Evolutionary conservation across 2,797 vertebrate genomes (phyloP).

Genomic region (Orestias chungarensis): DNA sequence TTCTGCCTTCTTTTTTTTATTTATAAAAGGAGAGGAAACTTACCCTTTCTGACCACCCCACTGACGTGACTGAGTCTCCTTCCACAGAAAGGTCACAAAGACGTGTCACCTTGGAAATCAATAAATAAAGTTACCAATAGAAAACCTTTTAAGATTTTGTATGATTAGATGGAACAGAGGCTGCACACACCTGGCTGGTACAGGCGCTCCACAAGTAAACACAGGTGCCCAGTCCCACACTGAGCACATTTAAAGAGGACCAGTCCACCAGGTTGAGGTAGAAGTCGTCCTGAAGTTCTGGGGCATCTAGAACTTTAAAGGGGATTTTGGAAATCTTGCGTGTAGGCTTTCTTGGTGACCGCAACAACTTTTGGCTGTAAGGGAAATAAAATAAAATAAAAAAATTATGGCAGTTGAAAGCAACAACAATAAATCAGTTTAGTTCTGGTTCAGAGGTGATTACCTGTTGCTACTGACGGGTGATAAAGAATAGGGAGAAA

Average conservation of each 20-base stretch:
- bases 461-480: conserved; percentile 99
- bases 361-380: conserved; percentile 91
- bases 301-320: conserved; percentile 97
- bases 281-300: conserved; percentile 97
- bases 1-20: neutral
- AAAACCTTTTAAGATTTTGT: neutral
- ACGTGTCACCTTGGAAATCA: conserved; percentile 88
- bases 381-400: neutral
- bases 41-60: conserved; percentile 98
- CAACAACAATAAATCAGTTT: neutral
- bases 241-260: conserved; percentile 97
- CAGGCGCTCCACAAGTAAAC: conserved; percentile 99
- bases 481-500: conserved; percentile 96
- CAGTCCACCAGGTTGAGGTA: conserved; percentile 99
- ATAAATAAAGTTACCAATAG: neutral
- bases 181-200: conserved; percentile 90
- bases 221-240: conserved; percentile 96
- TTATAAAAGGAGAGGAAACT: conserved; percentile 52
- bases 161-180: neutral
- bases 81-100: conserved; percentile 97
- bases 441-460: neutral
- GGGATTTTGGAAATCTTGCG: conserved; percentile 99
- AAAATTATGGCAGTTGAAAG: neutral
- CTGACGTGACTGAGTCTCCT: conserved; percentile 96
- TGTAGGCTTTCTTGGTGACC: conserved; percentile 95